A percentile compares a stretch with the other conserved stretches of the same genome.
Evolutionary conservation across 2,113 vertebrate species (phyloP).

Genomic region (Mesocricetus auratus): DNA sequence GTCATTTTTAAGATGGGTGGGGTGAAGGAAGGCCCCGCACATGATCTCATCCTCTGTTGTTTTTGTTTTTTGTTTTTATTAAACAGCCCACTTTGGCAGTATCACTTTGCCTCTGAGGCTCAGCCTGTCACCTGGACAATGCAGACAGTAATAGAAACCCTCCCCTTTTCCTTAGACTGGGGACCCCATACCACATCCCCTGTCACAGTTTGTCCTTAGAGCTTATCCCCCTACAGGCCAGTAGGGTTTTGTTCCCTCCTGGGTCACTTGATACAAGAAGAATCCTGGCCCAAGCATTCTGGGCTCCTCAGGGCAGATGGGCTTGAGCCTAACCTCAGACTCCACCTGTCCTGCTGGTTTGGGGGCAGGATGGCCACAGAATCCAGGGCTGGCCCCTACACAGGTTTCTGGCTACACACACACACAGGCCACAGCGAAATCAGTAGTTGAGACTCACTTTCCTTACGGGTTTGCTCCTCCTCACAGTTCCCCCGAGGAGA

Average conservation of each 20-base stretch:
- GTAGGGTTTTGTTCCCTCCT: too few species aligned
- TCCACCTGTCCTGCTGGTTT: neutral
- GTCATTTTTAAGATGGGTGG: neutral
- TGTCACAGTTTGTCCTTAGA: accelerated
- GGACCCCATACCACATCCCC: accelerated
- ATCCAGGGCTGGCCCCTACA: too few species aligned
- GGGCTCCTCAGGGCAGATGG: neutral
- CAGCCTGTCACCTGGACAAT: accelerated
- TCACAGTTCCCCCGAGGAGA: neutral
- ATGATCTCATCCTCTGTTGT: neutral
- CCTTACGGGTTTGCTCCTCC: neutral
- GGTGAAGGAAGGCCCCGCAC: neutral
- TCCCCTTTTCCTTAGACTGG: neutral
- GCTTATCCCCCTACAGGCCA: neutral
- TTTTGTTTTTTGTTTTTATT: neutral
- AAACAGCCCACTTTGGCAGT: neutral
- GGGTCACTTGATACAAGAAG: neutral
- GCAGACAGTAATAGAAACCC: accelerated
- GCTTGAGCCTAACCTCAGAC: neutral
- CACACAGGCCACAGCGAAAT: neutral
- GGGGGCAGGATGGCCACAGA: too few species aligned
- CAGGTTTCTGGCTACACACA: neutral
- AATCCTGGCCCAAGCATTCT: neutral
- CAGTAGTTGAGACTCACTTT: neutral
- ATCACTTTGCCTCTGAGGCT: neutral